A percentile compares a stretch with the other conserved stretches of the same genome.
Evolutionary conservation across 2,113 vertebrate genomes (phyloP).

Genomic region (Tauraco erythrolophus): DNA sequence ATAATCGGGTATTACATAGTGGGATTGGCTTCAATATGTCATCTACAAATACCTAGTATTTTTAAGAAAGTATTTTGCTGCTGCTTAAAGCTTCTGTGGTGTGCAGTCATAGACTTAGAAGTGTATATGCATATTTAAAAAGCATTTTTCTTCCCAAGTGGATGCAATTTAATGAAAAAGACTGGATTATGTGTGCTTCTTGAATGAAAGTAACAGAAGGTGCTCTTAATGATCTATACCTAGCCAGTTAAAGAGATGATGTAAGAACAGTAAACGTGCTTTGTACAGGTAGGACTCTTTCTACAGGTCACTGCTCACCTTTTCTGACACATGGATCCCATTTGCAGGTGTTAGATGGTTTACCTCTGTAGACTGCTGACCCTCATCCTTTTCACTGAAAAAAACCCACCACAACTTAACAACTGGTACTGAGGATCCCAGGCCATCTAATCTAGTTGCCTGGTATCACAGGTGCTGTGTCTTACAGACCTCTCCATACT

Average conservation of each 20-base stretch:
- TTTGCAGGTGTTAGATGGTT: not conserved
- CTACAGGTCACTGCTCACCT: not conserved
- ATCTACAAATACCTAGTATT: not conserved
- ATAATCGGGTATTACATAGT: not conserved
- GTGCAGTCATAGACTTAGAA: not conserved
- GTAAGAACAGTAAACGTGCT: not conserved
- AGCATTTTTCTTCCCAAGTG: not conserved
- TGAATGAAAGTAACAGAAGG: not conserved
- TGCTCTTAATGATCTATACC: not conserved
- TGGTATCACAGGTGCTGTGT: not conserved
- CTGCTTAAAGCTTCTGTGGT: not conserved
- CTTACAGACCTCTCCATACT: not conserved
- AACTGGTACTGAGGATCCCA: not conserved
- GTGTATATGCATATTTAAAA: not conserved
- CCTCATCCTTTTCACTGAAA: not conserved
- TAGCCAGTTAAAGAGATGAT: not conserved
- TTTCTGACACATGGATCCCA: not conserved
- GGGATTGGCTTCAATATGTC: not conserved
- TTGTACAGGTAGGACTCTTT: not conserved
- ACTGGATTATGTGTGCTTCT: not conserved
- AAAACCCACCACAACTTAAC: not conserved
- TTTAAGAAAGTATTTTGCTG: not conserved
- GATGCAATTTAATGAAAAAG: not conserved
- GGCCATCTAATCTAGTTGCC: not conserved
- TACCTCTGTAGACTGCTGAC: not conserved